These are phyloP conservation scores for Cettia cetti DNA, from an alignment of 2,113 vertebrate species.

Conservation along the genomic window DNA sequence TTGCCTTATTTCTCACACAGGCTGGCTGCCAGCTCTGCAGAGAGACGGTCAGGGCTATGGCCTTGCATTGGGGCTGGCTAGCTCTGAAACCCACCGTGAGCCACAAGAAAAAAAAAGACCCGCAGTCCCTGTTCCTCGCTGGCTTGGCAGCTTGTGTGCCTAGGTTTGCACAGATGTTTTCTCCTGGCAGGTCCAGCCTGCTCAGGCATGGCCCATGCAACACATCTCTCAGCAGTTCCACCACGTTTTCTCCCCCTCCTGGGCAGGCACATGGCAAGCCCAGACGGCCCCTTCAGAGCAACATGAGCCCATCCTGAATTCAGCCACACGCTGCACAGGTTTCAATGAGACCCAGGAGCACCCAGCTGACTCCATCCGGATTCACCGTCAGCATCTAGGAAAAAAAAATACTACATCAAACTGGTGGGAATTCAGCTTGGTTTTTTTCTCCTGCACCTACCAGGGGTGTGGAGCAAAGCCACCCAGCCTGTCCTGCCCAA, in stretches of 20 bases:
- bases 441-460: not conserved
- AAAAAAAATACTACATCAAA: not conserved
- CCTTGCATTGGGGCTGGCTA: not conserved
- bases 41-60: not conserved
- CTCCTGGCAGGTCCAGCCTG: not conserved
- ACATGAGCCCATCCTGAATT: not conserved
- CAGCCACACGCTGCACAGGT: accelerated
- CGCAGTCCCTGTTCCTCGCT: accelerated
- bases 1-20: not conserved
- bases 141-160: not conserved
- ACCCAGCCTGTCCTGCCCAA: constrained; percentile 21
- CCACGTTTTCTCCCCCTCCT: not conserved
- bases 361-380: not conserved
- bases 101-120: not conserved
- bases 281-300: not conserved
- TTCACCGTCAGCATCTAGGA: not conserved
- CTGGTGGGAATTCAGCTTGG: not conserved
- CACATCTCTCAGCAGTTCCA: not conserved
- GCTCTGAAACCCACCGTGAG: not conserved
- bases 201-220: not conserved
- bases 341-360: not conserved
- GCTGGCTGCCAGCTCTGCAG: not conserved
- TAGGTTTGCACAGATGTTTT: not conserved
- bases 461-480: not conserved
- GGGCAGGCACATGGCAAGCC: not conserved